Evolutionary conservation across 1,140 invertebrate species (phyloP).

Genomic region (Ruditapes philippinarum): DNA sequence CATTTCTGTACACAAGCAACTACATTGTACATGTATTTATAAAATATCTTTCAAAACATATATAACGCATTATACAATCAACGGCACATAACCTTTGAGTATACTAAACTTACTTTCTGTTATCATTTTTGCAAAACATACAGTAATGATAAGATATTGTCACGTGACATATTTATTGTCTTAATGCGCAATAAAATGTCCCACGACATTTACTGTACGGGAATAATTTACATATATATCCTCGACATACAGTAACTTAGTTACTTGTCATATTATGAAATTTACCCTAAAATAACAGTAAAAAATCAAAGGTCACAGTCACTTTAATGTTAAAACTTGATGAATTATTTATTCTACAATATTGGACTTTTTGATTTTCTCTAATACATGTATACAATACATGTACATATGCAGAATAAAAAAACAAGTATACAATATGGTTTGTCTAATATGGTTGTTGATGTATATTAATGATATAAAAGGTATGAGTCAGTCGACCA

Average conservation of each 20-base stretch:
- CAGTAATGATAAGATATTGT: neutral
- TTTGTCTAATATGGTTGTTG: neutral
- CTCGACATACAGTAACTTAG: neutral
- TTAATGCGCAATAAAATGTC: neutral
- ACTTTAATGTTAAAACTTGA: neutral
- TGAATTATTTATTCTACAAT: neutral
- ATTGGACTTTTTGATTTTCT: neutral
- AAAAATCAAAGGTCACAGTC: neutral
- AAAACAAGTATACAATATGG: too few species aligned
- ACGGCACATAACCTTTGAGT: too few species aligned
- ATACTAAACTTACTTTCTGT: too few species aligned
- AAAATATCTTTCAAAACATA: too few species aligned
- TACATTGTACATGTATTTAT: too few species aligned
- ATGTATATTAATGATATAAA: neutral
- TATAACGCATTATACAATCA: too few species aligned
- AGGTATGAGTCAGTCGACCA: neutral
- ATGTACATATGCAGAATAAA: too few species aligned
- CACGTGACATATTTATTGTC: constrained; percentile 18
- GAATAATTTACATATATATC: constrained; percentile 36
- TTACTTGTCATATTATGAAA: neutral
- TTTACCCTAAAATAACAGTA: neutral
- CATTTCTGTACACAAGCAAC: too few species aligned
- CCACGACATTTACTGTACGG: neutral
- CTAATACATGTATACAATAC: neutral
- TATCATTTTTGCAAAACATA: too few species aligned